Conservation (phyloP, 1,140 invertebrate species). For the Chrysomallon squamiferum region DNA sequence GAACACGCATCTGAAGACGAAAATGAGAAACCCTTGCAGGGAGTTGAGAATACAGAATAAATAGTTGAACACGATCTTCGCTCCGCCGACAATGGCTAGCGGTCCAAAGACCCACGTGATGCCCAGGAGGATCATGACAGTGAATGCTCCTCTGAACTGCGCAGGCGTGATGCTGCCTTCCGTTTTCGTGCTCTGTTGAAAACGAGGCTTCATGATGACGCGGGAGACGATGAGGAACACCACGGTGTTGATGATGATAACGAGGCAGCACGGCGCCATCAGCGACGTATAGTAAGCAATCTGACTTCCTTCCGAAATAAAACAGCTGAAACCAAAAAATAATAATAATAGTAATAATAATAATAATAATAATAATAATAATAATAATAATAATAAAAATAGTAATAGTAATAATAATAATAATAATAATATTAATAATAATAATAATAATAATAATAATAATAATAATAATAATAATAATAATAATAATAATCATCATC, state of each 20-base stretch:
- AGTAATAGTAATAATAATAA: too few species aligned
- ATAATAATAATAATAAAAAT: too few species aligned
- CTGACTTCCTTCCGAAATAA: slow-evolving; percentile 55
- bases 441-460: too few species aligned
- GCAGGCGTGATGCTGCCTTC: slow-evolving; percentile 43
- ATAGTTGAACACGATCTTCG: slow-evolving; percentile 65
- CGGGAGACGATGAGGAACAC: slow-evolving; percentile 66
- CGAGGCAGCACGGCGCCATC: slow-evolving; percentile 64
- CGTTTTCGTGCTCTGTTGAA: slow-evolving; percentile 31
- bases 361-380: too few species aligned
- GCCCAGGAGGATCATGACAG: slow-evolving; percentile 67
- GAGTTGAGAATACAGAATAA: slow-evolving; percentile 67
- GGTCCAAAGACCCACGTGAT: slow-evolving; percentile 68
- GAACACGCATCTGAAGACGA: slow-evolving; percentile 66
- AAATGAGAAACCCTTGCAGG: slow-evolving; percentile 68
- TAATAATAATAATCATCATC: too few species aligned
- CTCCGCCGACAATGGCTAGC: slow-evolving; percentile 63
- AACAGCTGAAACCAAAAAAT: slow-evolving; percentile 55
- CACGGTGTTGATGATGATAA: slow-evolving; percentile 64
- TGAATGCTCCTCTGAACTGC: slow-evolving; percentile 67
- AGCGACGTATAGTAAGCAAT: slow-evolving; percentile 63
- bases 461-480: too few species aligned
- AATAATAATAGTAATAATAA: too few species aligned
- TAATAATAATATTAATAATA: too few species aligned
- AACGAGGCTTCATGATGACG: slow-evolving; percentile 63